A percentile compares a stretch with the other conserved stretches of the same genome.
These are phyloP conservation scores for Phyllotis vaccarum DNA, from an alignment of 2,797 vertebrate genomes.

Conservation along the genomic window DNA sequence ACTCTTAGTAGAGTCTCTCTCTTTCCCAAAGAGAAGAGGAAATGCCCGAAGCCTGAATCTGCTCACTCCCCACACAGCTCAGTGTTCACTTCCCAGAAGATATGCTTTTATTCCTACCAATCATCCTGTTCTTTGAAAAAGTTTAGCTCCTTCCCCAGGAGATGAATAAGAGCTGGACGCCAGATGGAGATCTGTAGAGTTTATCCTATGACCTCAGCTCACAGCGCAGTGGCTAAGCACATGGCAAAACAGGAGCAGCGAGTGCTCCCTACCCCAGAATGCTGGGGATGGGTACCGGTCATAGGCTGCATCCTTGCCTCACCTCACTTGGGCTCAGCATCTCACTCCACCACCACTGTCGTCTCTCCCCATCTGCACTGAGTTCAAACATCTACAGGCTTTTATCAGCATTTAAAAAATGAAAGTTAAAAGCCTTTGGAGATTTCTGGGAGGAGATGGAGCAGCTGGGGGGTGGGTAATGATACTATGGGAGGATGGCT, in stretches of 20 bases:
- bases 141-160: background rate
- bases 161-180: background rate
- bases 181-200: background rate
- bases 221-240: fast-evolving
- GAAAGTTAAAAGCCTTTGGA: slow-evolving; percentile 86
- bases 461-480: slow-evolving; percentile 84
- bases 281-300: fast-evolving
- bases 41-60: background rate
- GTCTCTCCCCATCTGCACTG: slow-evolving; percentile 62
- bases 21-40: background rate
- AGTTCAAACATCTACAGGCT: slow-evolving; percentile 85
- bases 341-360: fast-evolving
- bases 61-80: fast-evolving
- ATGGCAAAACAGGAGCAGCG: background rate
- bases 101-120: background rate
- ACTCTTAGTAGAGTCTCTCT: background rate
- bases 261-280: too few species aligned
- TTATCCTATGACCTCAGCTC: background rate
- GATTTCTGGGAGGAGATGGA: slow-evolving; percentile 81
- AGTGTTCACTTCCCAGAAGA: background rate
- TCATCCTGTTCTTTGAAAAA: background rate
- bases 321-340: fast-evolving
- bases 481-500: slow-evolving; percentile 69
- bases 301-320: fast-evolving
- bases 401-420: slow-evolving; percentile 84